phyloP scores from a whole-genome alignment of 2,113 vertebrate species.

The Chlorodrepanis virens region DNA sequence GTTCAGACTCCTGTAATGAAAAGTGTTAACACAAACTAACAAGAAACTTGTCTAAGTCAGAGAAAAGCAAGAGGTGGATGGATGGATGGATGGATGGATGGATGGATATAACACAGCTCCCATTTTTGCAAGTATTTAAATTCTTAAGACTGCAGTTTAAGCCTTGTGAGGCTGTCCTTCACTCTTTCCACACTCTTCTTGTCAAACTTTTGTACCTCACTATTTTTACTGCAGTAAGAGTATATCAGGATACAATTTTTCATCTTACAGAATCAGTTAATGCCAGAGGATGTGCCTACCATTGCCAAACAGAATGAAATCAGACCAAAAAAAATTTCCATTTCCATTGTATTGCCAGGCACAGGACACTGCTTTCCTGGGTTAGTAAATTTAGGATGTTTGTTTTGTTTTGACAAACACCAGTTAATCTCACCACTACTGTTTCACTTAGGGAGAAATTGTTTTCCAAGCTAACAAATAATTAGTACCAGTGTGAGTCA shows the following conservation, averaged over 20 bases:
- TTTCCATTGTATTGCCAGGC: neutral
- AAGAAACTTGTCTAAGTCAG: neutral
- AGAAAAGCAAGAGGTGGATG: neutral
- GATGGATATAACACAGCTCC: neutral
- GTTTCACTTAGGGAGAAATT: fast-evolving
- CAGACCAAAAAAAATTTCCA: neutral
- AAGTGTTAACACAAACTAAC: neutral
- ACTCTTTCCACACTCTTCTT: neutral
- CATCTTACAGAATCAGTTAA: neutral
- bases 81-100: neutral
- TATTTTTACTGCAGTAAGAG: neutral
- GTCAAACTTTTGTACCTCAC: neutral
- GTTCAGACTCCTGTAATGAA: neutral
- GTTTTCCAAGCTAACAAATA: neutral
- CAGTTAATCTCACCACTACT: neutral
- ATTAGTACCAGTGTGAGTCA: neutral
- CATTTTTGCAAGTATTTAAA: neutral
- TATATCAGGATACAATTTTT: neutral
- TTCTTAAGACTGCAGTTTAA: neutral
- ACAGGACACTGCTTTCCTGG: neutral
- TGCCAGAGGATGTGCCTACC: neutral
- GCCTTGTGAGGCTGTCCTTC: neutral
- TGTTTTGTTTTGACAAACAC: neutral
- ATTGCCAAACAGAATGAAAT: neutral
- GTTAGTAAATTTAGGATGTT: neutral